A percentile compares a stretch with the other conserved stretches of the same genome.
Conservation (phyloP, 2,797 vertebrate species). For the Scolopax rusticola region DNA sequence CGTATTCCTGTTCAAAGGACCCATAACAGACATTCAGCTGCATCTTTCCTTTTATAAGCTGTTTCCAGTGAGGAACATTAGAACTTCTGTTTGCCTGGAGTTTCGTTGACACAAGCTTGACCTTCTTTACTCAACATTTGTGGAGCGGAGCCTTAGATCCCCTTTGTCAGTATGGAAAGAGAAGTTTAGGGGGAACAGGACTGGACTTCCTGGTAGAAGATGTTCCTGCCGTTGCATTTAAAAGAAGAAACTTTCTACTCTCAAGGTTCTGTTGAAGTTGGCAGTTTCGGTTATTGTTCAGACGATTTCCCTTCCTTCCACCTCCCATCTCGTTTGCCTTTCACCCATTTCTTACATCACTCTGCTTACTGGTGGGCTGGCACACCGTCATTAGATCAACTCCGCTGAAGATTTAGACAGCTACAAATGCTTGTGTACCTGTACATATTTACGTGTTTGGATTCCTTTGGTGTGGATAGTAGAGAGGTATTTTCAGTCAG, state of each 20-base stretch:
- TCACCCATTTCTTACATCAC: not conserved
- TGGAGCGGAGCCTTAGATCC: not conserved
- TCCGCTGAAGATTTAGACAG: not conserved
- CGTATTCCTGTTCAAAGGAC: not conserved
- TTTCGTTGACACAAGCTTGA: not conserved
- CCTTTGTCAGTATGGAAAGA: not conserved
- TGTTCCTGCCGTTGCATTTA: not conserved
- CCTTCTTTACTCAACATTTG: not conserved
- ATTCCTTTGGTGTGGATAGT: slow-evolving; percentile 10
- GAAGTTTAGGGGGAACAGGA: not conserved
- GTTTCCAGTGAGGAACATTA: not conserved
- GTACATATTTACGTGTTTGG: not conserved
- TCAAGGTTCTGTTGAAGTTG: not conserved
- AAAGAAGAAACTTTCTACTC: not conserved
- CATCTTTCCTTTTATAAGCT: not conserved
- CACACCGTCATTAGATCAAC: not conserved
- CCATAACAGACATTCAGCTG: not conserved
- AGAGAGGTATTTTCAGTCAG: not conserved
- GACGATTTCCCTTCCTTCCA: not conserved
- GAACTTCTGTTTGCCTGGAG: not conserved
- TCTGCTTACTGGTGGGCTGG: not conserved
- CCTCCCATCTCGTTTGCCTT: not conserved
- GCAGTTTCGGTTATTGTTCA: not conserved
- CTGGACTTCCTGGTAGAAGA: not conserved
- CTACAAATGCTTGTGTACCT: not conserved